These are phyloP conservation scores for Rhorus exstirpatorius DNA, from an alignment of 2,888 invertebrate species.

Conservation along the genomic window DNA sequence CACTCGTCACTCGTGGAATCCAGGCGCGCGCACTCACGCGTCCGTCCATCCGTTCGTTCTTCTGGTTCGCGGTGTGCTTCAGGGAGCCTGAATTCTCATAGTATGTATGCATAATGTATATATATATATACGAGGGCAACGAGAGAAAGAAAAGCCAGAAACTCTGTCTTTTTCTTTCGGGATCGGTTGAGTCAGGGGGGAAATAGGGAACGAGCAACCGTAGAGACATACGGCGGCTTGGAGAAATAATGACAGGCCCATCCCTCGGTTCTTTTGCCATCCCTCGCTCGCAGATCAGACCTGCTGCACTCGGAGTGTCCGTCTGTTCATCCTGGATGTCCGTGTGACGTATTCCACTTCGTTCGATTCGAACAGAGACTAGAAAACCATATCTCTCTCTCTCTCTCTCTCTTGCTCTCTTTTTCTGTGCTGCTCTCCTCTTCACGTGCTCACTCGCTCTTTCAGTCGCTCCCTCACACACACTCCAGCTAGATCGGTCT, in stretches of 20 bases:
- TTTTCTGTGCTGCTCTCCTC: no score
- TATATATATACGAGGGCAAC: slow-evolving; percentile 24
- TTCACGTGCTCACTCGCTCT: no score
- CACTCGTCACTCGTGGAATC: slow-evolving; percentile 62
- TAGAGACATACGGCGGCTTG: slow-evolving; percentile 85
- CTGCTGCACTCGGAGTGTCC: slow-evolving; percentile 36
- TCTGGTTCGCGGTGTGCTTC: slow-evolving; percentile 58
- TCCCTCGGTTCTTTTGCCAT: slow-evolving; percentile 1
- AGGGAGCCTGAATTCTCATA: slow-evolving; percentile 50
- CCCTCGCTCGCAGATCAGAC: background rate
- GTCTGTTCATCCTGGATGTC: slow-evolving; percentile 48
- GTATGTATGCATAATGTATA: background rate
- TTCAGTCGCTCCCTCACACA: no score
- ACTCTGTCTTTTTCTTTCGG: slow-evolving; percentile 7
- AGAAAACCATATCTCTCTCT: background rate
- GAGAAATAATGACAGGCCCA: slow-evolving; percentile 83
- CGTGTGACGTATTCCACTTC: slow-evolving; percentile 22
- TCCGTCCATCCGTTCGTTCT: slow-evolving; percentile 34
- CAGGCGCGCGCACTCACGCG: slow-evolving; percentile 50
- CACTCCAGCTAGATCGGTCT: no score
- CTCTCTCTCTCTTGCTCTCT: slow-evolving; percentile 32
- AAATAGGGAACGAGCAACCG: slow-evolving; percentile 59
- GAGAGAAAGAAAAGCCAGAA: slow-evolving; percentile 27
- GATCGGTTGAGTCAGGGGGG: slow-evolving; percentile 26
- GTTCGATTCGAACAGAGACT: slow-evolving; percentile 24